Percentiles rank a stretch among this genome's conserved stretches.
Evolutionary conservation across 1,140 invertebrate genomes (phyloP).

Genomic region (Drosophila santomea): DNA sequence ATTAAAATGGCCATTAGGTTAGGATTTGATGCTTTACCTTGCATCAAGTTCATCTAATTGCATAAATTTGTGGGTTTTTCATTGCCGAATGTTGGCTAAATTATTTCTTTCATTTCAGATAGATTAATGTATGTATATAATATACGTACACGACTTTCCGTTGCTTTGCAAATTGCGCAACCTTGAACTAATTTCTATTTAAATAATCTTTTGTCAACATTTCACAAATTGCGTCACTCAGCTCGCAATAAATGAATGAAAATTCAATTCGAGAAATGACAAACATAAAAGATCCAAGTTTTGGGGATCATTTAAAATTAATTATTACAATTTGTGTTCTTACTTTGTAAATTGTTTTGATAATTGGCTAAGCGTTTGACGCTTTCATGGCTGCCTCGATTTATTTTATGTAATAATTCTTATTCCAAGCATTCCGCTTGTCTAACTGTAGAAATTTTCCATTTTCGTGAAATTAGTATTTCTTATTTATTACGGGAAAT

Average conservation of each 20-base stretch:
- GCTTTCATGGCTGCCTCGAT: conserved; percentile 38
- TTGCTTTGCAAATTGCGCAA: conserved; percentile 71
- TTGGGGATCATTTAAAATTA: conserved; percentile 28
- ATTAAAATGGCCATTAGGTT: conserved; percentile 33
- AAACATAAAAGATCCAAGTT: not conserved
- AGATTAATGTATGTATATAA: conserved; percentile 20
- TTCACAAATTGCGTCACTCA: conserved; percentile 64
- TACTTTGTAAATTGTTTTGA: conserved; percentile 47
- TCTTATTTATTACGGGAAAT: conserved; percentile 67
- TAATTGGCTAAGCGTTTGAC: conserved; percentile 46
- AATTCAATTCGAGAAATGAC: conserved; percentile 12
- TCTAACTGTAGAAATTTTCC: conserved; percentile 60
- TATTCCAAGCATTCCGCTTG: conserved; percentile 44
- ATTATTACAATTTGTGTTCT: conserved; percentile 26
- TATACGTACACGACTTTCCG: conserved; percentile 44
- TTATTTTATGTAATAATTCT: conserved; percentile 66
- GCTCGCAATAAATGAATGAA: conserved; percentile 38
- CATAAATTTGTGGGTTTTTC: conserved; percentile 4
- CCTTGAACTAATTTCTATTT: conserved; percentile 84
- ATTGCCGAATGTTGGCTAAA: conserved; percentile 16
- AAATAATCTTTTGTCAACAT: conserved; percentile 72
- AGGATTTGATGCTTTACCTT: conserved; percentile 49
- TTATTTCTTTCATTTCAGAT: conserved; percentile 36
- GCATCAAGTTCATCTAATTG: conserved; percentile 61
- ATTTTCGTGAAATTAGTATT: conserved; percentile 50